Evolutionary conservation across 1,140 invertebrate species (phyloP).

Genomic region (Aphaenogaster ashmeadi): DNA sequence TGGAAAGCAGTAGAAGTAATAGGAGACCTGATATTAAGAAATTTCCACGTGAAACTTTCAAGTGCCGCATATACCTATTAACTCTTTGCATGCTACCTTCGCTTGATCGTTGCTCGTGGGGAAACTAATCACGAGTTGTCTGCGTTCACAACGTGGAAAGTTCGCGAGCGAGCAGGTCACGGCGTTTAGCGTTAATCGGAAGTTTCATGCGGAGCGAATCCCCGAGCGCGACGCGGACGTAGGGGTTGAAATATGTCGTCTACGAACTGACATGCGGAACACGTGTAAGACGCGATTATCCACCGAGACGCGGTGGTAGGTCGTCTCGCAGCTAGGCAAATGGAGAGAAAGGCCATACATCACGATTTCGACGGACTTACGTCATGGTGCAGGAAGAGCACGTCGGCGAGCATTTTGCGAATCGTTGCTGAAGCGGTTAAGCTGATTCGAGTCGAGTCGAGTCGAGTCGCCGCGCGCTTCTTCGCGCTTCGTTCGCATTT

Average conservation of each 20-base stretch:
- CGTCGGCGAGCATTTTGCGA: conserved; percentile 32
- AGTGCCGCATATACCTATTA: background rate
- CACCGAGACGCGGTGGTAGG: background rate
- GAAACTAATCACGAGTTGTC: conserved; percentile 25
- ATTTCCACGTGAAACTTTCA: background rate
- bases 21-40: background rate
- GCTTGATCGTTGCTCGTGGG: background rate
- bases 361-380: conserved; percentile 49
- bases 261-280: conserved; percentile 28
- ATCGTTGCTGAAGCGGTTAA: conserved; percentile 46
- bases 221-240: background rate
- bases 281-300: conserved; percentile 50
- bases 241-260: conserved; percentile 53
- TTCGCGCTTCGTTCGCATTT: conserved; percentile 35
- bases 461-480: conserved; percentile 10
- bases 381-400: conserved; percentile 31
- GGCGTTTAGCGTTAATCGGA: conserved; percentile 45
- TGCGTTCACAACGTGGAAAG: background rate
- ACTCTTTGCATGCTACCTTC: background rate
- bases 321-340: conserved; percentile 18
- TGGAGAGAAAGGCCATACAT: conserved; percentile 40
- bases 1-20: background rate
- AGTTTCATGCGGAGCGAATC: conserved; percentile 37
- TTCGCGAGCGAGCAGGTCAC: background rate
- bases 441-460: background rate